phyloP scores from a whole-genome alignment of 2,888 invertebrate species.

The Chouioia cunea region DNA sequence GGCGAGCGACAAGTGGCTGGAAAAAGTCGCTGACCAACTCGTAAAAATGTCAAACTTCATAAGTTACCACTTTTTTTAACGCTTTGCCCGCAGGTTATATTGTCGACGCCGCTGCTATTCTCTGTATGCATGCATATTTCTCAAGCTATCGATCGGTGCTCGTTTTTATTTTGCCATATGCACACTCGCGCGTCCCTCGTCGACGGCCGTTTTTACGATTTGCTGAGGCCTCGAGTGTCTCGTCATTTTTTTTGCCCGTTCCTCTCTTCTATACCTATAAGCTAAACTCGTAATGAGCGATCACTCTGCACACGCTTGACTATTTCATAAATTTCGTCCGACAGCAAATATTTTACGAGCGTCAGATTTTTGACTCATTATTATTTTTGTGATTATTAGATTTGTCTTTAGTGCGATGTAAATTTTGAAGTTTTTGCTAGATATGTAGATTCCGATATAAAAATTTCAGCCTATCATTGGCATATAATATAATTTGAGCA shows the following conservation, averaged over 20 bases:
- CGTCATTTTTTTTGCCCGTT: slow-evolving; percentile 1
- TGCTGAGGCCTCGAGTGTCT: slow-evolving; percentile 17
- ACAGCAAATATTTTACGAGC: slow-evolving; percentile 37
- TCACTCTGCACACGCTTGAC: slow-evolving; percentile 5
- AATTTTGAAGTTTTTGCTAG: slow-evolving; percentile 14
- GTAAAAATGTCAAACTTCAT: slow-evolving; percentile 57
- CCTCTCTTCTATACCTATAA: background rate
- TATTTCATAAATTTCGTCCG: slow-evolving; percentile 36
- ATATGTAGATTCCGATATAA: too few relatives aligned
- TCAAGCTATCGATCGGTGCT: slow-evolving; percentile 34
- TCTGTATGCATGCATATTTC: background rate
- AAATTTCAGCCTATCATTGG: too few relatives aligned
- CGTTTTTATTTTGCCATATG: slow-evolving; percentile 37
- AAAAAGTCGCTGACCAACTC: slow-evolving; percentile 46
- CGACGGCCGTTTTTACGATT: slow-evolving; percentile 37
- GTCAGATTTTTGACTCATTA: slow-evolving; percentile 25
- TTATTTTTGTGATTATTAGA: slow-evolving; percentile 25
- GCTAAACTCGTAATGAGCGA: slow-evolving; percentile 32
- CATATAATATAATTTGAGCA: too few relatives aligned
- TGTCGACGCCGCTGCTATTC: background rate
- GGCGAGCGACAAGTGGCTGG: too few relatives aligned
- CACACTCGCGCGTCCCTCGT: slow-evolving; percentile 3
- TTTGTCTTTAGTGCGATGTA: background rate
- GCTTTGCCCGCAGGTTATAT: slow-evolving; percentile 12
- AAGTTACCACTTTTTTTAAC: slow-evolving; percentile 53